Conservation (phyloP, 2,888 invertebrate species). For the Ligdia adustata region DNA sequence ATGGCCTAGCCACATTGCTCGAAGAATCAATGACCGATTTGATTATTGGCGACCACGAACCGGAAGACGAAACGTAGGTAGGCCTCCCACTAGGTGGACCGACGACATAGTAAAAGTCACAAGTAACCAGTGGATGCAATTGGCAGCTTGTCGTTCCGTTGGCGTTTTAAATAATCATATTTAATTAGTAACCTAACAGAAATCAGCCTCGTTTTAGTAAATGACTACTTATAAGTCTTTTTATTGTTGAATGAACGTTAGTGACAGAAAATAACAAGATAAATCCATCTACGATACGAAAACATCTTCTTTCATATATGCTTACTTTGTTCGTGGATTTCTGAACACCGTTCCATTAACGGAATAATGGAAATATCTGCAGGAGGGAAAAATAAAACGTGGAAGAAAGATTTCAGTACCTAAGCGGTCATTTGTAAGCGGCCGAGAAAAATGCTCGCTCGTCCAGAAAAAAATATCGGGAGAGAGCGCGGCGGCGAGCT, state of each 20-base stretch:
- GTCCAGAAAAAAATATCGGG: slow-evolving; percentile 74
- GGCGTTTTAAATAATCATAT: too few relatives aligned
- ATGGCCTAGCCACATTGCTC: too few relatives aligned
- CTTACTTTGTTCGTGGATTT: slow-evolving; percentile 67
- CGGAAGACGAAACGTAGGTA: too few relatives aligned
- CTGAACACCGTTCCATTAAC: slow-evolving; percentile 73
- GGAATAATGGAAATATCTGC: slow-evolving; percentile 73
- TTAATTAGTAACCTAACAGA: too few relatives aligned
- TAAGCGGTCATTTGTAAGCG: slow-evolving; percentile 79
- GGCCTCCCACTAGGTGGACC: too few relatives aligned
- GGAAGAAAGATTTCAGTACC: slow-evolving; percentile 71
- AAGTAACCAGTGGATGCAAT: too few relatives aligned
- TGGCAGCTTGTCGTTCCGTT: too few relatives aligned
- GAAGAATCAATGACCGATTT: too few relatives aligned
- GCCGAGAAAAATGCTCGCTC: slow-evolving; percentile 75
- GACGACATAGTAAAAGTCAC: too few relatives aligned
- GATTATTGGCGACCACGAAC: too few relatives aligned
- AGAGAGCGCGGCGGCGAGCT: slow-evolving; percentile 38
- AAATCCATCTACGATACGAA: slow-evolving; percentile 24
- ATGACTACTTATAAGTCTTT: slow-evolving; percentile 5
- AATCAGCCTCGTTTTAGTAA: too few relatives aligned
- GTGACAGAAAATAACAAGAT: slow-evolving; percentile 12
- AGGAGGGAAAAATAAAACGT: slow-evolving; percentile 70
- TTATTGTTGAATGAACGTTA: slow-evolving; percentile 4
- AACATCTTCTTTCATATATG: slow-evolving; percentile 48